Evolutionary conservation across 2,888 invertebrate species (phyloP).

Genomic region (Erynnis tages): DNA sequence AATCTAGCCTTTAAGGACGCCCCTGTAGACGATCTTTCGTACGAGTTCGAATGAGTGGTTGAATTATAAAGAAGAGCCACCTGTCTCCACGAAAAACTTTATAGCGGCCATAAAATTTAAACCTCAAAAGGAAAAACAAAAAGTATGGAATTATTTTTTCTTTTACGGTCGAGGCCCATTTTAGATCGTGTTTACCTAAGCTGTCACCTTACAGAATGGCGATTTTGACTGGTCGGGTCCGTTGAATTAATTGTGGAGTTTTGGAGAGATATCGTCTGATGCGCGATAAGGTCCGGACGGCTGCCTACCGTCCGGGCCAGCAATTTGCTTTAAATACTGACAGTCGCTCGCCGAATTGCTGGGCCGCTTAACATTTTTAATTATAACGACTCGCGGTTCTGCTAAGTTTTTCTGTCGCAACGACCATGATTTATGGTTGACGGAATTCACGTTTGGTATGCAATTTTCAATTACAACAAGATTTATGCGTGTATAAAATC

Average conservation of each 20-base stretch:
- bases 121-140: constrained; percentile 76
- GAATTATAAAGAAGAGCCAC: constrained; percentile 79
- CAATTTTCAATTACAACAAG: constrained; percentile 7
- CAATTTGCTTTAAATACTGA: constrained; percentile 66
- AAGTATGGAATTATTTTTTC: constrained; percentile 65
- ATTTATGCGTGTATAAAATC: constrained; percentile 5
- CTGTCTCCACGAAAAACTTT: constrained; percentile 81
- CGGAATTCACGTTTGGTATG: constrained; percentile 18
- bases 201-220: constrained; percentile 79
- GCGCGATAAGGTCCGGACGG: constrained; percentile 62
- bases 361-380: constrained; percentile 52
- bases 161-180: constrained; percentile 70
- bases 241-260: constrained; percentile 75
- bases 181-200: constrained; percentile 80
- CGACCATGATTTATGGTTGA: constrained; percentile 29
- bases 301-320: constrained; percentile 57
- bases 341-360: constrained; percentile 52
- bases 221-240: constrained; percentile 74
- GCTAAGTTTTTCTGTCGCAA: constrained; percentile 35
- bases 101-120: constrained; percentile 79
- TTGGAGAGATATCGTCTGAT: constrained; percentile 73
- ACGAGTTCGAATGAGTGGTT: constrained; percentile 57
- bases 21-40: constrained; percentile 57
- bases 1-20: constrained; percentile 66
- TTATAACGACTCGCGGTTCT: constrained; percentile 51